Base-by-base conservation (phyloP, 2,888 invertebrate genomes). In the Patella depressa region DNA sequence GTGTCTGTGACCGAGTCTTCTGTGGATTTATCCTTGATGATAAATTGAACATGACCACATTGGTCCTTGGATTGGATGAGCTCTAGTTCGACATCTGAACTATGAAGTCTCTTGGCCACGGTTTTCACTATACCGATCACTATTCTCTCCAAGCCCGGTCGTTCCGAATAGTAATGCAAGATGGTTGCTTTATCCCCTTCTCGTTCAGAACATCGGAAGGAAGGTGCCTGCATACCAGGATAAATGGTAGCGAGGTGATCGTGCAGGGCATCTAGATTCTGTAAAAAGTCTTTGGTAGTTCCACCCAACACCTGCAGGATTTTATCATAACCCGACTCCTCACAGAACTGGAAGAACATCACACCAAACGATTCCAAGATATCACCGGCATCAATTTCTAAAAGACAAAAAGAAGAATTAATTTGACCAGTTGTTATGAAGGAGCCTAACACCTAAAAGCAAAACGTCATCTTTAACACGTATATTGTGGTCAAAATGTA, bases 51-150 rank as follows among this genome's bases (percentile, higher is more conserved):
- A 89, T 98, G 98, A 81, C 97, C 94, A 93, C 97, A 97, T 0
- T 97, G 96, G 89, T 98, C 97, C 92, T 98, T 97, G 29, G 73
- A 77, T 88, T 96, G 96, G 82, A 95, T 95, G 79, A 98, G 95
- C 89, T 96, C 95, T 86, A 98, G 97, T 88, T 97, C 82, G 4
- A 88, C 87, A 9, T 85, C 84, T 14, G 86, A 83, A 55, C 95
- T 95, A 90, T 98, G 98, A 19, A 98, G 94, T 90, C 97, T 96
- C 86, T 96, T 96, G 73, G 98, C 98, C 45, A 98, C 98, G 11
- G 98, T 97, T 96, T 98, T 98, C 1, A 99, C 98, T 85, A 98
- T 98, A 71, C 98, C 98, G 90, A 97, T 98, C 78, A 99, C 98
- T 89, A 99, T 98, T 87, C 97, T 96, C 91, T 98, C 98, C 83